Percentiles rank a stretch among this genome's conserved stretches.
These are phyloP conservation scores for Tokudaia muenninki DNA, from an alignment of 2,797 vertebrate species.

Conservation along the genomic window DNA sequence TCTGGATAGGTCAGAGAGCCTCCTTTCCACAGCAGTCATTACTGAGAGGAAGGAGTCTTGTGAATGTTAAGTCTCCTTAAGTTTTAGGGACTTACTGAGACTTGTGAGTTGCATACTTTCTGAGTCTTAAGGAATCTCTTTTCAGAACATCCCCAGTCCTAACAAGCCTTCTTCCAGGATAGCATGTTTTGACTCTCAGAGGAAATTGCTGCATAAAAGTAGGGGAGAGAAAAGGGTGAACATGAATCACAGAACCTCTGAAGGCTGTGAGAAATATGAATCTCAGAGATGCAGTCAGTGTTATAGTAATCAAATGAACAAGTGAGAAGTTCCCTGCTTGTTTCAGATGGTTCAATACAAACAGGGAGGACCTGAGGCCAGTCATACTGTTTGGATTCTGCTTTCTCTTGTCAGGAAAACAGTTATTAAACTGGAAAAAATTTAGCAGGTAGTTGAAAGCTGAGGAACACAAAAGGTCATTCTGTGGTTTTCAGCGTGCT, in stretches of 20 bases:
- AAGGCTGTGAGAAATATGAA: neutral
- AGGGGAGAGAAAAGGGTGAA: neutral
- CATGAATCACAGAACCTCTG: neutral
- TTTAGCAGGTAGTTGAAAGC: constrained; percentile 14
- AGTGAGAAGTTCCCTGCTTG: neutral
- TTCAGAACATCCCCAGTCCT: neutral
- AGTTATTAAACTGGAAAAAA: neutral
- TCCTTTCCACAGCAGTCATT: neutral
- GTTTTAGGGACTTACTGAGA: neutral
- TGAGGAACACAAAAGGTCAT: neutral
- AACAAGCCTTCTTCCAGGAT: neutral
- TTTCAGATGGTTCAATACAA: neutral
- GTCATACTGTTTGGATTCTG: neutral
- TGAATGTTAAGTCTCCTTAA: neutral
- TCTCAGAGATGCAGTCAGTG: neutral
- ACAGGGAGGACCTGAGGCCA: neutral
- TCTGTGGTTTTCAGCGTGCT: neutral
- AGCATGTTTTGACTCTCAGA: neutral
- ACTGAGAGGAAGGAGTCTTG: neutral
- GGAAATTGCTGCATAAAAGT: neutral
- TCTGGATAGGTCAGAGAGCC: neutral
- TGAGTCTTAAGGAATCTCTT: neutral
- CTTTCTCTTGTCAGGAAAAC: constrained; percentile 2
- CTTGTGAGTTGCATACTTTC: neutral
- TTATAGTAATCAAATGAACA: neutral